Evolutionary conservation across 2,797 vertebrate species (phyloP), one percentile per base, ranked within the genome.

Genomic region (Aldrovandia affinis): DNA sequence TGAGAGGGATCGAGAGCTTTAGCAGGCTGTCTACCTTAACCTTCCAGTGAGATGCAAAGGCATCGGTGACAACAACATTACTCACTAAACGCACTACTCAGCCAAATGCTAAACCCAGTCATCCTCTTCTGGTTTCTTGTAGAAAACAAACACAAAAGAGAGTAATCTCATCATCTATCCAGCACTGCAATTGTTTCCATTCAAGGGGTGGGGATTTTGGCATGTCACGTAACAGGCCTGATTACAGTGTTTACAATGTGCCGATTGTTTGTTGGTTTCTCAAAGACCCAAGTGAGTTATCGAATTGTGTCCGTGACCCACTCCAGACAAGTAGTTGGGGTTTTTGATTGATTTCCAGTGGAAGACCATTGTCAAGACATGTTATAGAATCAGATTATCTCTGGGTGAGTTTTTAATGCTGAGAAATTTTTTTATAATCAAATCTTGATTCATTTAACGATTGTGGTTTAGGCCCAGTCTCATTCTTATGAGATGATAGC

Each of bases 211-310:
- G 25, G 73, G 55, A 82, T 63, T 28, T 20, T 25, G 3, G 18
- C n/a, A 44, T 39, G 20, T 50, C 44, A 33, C 15, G 9, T 7
- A 9, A 52, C 54, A 82, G 36, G 70, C 52, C 61, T 73, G 83
- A 73, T 44, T 28, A 25, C 33, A 8, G 28, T 28, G 54, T 42
- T 80, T 65, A 70, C 42, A 70, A 73, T 68, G 20, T 54, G 39
- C 36, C 20, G 14, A 36, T 68, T 55, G 36, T 73, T 84, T 25
- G 28, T 42, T 80, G 61, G 50, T 57, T 81, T 81, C 25, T n/a
- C 44, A 73, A 30, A 81, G 83, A 73, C 83, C 78, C 78, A 80
- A 42, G 52, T 42, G 61, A 39, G 63, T 28, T 70, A 33, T 73
- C 9, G 73, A 84, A 73, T 50, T 68, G 47, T 73, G 78, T n/a